Conservation (phyloP, 30 jellyfish, hydroid and myxozoan genomes). For the Turritopsis dohrnii region DNA sequence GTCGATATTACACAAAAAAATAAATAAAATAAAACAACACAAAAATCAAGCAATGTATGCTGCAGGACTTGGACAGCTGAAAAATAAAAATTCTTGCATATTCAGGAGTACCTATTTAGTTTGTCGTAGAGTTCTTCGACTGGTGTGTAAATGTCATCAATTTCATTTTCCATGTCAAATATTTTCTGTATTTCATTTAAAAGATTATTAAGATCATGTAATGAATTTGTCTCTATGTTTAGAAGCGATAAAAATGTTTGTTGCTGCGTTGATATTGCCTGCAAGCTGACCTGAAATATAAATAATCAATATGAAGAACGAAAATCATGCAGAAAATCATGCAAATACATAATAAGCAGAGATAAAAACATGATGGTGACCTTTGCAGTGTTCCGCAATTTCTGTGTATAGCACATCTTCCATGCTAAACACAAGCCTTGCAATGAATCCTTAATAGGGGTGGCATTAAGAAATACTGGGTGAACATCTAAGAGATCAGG, state of each 20-base stretch:
- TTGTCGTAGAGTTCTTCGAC: slow-evolving; percentile 55
- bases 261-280: slow-evolving; percentile 47
- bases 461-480: slow-evolving; percentile 35
- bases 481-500: slow-evolving; percentile 46
- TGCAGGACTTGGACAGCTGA: too few species aligned
- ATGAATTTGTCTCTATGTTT: slow-evolving; percentile 46
- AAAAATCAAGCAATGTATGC: too few species aligned
- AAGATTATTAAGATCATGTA: slow-evolving; percentile 58
- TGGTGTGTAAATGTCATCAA: slow-evolving; percentile 65
- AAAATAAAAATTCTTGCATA: not conserved
- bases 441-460: slow-evolving; percentile 62
- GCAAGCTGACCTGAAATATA: slow-evolving; percentile 38
- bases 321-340: not conserved
- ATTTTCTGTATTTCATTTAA: slow-evolving; percentile 54
- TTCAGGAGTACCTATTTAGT: slow-evolving; percentile 3
- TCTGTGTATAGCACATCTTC: slow-evolving; percentile 73
- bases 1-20: too few species aligned
- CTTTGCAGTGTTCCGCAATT: slow-evolving; percentile 66
- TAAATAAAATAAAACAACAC: too few species aligned
- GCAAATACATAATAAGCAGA: not conserved
- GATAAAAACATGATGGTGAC: not conserved
- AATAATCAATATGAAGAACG: not conserved
- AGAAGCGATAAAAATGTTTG: slow-evolving; percentile 53
- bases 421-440: slow-evolving; percentile 69
- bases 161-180: slow-evolving; percentile 56